phyloP scores from a whole-genome alignment of 2,888 invertebrate genomes.

The Phlogophora meticulosa region DNA sequence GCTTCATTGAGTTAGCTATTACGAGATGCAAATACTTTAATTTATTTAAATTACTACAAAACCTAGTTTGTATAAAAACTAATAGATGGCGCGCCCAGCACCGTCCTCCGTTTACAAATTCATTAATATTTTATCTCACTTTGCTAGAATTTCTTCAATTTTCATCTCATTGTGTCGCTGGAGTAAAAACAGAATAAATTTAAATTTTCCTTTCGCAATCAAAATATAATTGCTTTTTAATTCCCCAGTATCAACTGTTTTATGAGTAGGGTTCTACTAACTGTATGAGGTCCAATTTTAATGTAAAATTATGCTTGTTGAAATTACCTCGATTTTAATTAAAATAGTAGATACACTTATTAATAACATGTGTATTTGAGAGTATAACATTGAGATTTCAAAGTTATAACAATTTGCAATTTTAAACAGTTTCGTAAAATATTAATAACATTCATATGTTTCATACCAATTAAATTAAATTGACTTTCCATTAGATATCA shows the following conservation, averaged over 20 bases:
- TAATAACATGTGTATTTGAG: constrained; percentile 13
- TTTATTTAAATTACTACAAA: constrained; percentile 12
- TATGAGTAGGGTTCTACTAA: constrained; percentile 35
- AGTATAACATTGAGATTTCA: not conserved
- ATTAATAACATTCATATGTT: not conserved
- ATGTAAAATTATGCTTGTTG: constrained; percentile 28
- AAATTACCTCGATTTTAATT: constrained; percentile 29
- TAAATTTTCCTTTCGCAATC: constrained; percentile 55
- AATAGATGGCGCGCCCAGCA: constrained; percentile 1
- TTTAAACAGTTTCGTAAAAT: not conserved
- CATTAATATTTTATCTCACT: constrained; percentile 37
- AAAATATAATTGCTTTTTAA: constrained; percentile 63
- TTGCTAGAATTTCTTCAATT: constrained; percentile 43
- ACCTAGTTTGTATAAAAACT: constrained; percentile 26
- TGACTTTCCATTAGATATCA: not conserved
- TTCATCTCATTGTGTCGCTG: constrained; percentile 48
- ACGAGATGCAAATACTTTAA: constrained; percentile 24
- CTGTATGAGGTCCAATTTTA: constrained; percentile 29
- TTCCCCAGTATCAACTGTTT: constrained; percentile 51
- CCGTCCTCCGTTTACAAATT: constrained; percentile 17
- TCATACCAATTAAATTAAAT: not conserved
- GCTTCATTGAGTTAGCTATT: constrained; percentile 7
- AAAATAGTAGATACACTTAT: constrained; percentile 9
- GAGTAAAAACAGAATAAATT: constrained; percentile 49
- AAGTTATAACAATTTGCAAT: not conserved